Base-by-base conservation (phyloP, 2,113 vertebrate genomes). In the Gorsachius goisagi region DNA sequence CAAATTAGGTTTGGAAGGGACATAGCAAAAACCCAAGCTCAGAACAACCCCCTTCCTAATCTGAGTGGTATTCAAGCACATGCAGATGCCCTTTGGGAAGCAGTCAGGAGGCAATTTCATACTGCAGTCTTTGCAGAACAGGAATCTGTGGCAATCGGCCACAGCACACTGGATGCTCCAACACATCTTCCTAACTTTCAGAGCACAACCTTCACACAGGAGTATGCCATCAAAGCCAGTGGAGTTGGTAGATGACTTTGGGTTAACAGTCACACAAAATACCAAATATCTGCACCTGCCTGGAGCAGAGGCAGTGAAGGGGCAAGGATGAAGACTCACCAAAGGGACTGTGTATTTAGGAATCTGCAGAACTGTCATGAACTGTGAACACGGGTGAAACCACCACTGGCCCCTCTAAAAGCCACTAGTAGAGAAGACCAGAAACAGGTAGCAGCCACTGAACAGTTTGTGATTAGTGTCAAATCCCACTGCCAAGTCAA, bases 1-100 rank as follows among this genome's bases (percentile, higher is more conserved):
- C 80, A 89, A 89, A 89, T 63, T 81, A 71, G 69, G 76, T 84
- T 91, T 93, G 89, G 95, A 95, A 95, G n/a, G 66, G 59, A 82
- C 74, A 66, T 2, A 69, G 66, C 66, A 76, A 91, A 94, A 81
- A 71, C 27, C 27, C 60, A 86, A 63, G 45, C 11, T 84, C 64
- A 90, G 79, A 90, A 90, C 66, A 88, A 17, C 18, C 45, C 30
- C 22, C 83, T 81, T 76, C 76, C 73, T 81, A 73, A 87, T 62
- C 58, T 26, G 37, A 64, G 62, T 9, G 76, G 89, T 59, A 77
- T 22, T 85, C 86, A 44, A 90, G n/a, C 11, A 52, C 56, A 67
- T 0, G 0, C 73, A 92, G 83, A 88, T 9, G 2, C 63, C 60
- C 37, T 89, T 27, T 28, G 33, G 75, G 68, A 86, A 90, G 72